These are phyloP conservation scores for Cirrhinus molitorella DNA, from an alignment of 2,797 vertebrate genomes.

Conservation along the genomic window DNA sequence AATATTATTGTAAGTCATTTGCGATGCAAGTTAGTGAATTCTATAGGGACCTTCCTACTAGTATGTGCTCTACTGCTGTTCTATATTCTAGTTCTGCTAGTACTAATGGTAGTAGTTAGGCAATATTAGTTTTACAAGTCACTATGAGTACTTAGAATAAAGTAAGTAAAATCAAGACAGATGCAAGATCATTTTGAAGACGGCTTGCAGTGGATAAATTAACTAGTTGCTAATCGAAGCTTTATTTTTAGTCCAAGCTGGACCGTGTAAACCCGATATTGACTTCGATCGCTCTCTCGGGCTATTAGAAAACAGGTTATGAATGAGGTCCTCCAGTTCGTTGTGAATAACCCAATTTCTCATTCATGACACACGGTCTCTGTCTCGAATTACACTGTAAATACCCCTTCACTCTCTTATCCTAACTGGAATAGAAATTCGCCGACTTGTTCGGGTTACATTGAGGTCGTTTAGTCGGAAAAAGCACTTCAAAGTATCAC, in stretches of 20 bases:
- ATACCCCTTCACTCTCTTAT: slow-evolving; percentile 45
- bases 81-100: background rate
- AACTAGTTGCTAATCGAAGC: slow-evolving; percentile 53
- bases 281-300: slow-evolving; percentile 76
- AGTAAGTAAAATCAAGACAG: background rate
- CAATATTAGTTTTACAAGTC: background rate
- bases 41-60: background rate
- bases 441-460: slow-evolving; percentile 32
- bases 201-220: background rate
- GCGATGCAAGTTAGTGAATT: background rate
- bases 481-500: background rate
- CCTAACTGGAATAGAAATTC: slow-evolving; percentile 33
- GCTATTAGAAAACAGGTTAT: slow-evolving; percentile 76
- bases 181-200: background rate
- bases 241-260: slow-evolving; percentile 73
- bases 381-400: slow-evolving; percentile 73
- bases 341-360: slow-evolving; percentile 67
- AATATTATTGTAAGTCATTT: no score
- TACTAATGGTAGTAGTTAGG: background rate
- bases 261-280: slow-evolving; percentile 75
- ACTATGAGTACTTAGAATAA: background rate
- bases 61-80: background rate
- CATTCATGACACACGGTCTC: slow-evolving; percentile 64
- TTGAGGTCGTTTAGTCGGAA: background rate
- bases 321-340: slow-evolving; percentile 67